These are phyloP conservation scores for Leptopilina myrica DNA, from an alignment of 2,888 invertebrate genomes.

Conservation along the genomic window DNA sequence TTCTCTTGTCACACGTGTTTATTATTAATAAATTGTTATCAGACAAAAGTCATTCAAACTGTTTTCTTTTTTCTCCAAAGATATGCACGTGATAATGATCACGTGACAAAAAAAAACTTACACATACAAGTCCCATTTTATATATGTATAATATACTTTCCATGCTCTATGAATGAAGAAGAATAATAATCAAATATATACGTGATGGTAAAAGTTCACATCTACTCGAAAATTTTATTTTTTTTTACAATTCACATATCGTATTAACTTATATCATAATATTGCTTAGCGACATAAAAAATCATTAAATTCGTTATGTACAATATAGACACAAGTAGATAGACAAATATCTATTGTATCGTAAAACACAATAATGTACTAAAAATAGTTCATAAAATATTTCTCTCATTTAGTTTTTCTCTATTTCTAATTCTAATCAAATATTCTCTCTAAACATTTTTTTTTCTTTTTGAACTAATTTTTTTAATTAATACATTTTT, in stretches of 20 bases:
- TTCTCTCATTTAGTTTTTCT: not conserved
- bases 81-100: slow-evolving; percentile 8
- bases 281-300: slow-evolving; percentile 23
- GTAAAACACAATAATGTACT: slow-evolving; percentile 7
- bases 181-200: not conserved
- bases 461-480: no score
- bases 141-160: slow-evolving; percentile 8
- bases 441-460: no score
- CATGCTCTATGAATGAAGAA: not conserved
- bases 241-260: slow-evolving; percentile 6
- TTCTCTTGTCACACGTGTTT: slow-evolving; percentile 64
- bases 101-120: slow-evolving; percentile 3
- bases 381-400: slow-evolving; percentile 18
- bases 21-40: slow-evolving; percentile 67
- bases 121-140: not conserved
- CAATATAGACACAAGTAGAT: not conserved
- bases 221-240: not conserved
- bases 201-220: slow-evolving; percentile 1
- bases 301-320: slow-evolving; percentile 8
- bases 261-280: slow-evolving; percentile 21
- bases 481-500: no score
- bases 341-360: not conserved
- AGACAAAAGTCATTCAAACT: slow-evolving; percentile 63
- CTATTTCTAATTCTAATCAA: not conserved
- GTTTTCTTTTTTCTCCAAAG: slow-evolving; percentile 9